These are phyloP conservation scores for Agrotis clavis DNA, from an alignment of 2,888 invertebrate species.

Conservation along the genomic window DNA sequence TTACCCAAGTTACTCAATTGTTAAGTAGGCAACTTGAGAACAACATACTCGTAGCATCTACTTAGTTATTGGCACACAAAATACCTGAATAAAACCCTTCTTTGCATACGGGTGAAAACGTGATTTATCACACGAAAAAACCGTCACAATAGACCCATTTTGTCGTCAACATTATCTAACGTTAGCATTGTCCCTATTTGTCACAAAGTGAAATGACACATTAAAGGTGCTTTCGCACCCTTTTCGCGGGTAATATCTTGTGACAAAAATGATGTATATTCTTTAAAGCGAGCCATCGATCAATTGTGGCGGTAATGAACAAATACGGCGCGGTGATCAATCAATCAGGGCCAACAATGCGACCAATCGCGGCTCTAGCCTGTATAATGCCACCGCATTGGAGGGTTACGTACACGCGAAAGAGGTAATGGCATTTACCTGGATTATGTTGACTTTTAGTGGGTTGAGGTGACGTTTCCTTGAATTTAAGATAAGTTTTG, in stretches of 20 bases:
- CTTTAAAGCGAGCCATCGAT: conserved; percentile 66
- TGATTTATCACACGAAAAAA: conserved; percentile 29
- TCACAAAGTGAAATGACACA: conserved; percentile 59
- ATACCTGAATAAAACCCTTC: conserved; percentile 1
- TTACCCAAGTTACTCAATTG: conserved; percentile 1
- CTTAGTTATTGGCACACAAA: background rate
- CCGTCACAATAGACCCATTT: conserved; percentile 60
- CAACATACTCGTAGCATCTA: background rate
- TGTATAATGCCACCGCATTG: conserved; percentile 32
- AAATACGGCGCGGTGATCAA: conserved; percentile 59
- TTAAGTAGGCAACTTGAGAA: background rate
- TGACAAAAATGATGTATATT: conserved; percentile 63
- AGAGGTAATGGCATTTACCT: conserved; percentile 20
- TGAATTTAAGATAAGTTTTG: conserved; percentile 16
- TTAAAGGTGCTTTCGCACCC: conserved; percentile 60
- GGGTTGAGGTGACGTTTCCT: conserved; percentile 10
- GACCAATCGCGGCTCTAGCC: conserved; percentile 58
- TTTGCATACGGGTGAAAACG: conserved; percentile 1
- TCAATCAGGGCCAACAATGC: conserved; percentile 60
- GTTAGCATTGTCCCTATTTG: conserved; percentile 61
- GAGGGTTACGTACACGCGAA: conserved; percentile 15
- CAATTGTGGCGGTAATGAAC: conserved; percentile 63
- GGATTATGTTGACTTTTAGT: conserved; percentile 25
- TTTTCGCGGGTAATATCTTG: conserved; percentile 56
- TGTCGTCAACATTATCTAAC: conserved; percentile 47